Evolutionary conservation across 2,888 invertebrate genomes (phyloP).

Genomic region (Synanthedon vespiformis): DNA sequence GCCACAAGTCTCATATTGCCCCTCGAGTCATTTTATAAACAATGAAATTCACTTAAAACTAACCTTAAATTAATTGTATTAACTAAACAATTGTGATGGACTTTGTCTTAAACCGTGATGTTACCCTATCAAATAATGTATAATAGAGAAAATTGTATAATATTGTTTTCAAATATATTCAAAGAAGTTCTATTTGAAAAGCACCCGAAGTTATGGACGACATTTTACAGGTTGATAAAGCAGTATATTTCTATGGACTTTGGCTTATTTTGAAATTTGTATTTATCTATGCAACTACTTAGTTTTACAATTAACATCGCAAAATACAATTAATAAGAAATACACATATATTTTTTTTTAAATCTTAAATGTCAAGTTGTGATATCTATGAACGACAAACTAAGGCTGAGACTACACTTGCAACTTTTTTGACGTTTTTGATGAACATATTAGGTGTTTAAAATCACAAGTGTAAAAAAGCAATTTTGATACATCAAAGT

Average conservation of each 20-base stretch:
- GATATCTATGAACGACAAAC: not conserved
- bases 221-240: conserved; percentile 2
- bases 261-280: not conserved
- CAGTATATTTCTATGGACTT: not conserved
- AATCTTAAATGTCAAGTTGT: conserved; percentile 7
- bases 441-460: conserved; percentile 14
- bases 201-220: conserved; percentile 11
- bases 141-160: conserved; percentile 8
- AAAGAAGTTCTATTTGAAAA: conserved; percentile 24
- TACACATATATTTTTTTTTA: conserved; percentile 21
- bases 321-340: conserved; percentile 3
- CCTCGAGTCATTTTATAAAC: conserved; percentile 5
- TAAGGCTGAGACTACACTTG: conserved; percentile 10
- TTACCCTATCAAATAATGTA: conserved; percentile 13
- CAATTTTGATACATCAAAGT: conserved; percentile 12
- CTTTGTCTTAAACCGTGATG: conserved; percentile 30
- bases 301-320: conserved; percentile 9
- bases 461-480: conserved; percentile 11
- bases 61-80: conserved; percentile 26
- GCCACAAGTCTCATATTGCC: not conserved
- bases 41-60: conserved; percentile 15
- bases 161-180: conserved; percentile 1
- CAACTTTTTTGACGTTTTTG: conserved; percentile 18
- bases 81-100: conserved; percentile 41
- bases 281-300: not conserved